phyloP scores from a whole-genome alignment of 1,140 invertebrate genomes.

The Nasonia giraulti region DNA sequence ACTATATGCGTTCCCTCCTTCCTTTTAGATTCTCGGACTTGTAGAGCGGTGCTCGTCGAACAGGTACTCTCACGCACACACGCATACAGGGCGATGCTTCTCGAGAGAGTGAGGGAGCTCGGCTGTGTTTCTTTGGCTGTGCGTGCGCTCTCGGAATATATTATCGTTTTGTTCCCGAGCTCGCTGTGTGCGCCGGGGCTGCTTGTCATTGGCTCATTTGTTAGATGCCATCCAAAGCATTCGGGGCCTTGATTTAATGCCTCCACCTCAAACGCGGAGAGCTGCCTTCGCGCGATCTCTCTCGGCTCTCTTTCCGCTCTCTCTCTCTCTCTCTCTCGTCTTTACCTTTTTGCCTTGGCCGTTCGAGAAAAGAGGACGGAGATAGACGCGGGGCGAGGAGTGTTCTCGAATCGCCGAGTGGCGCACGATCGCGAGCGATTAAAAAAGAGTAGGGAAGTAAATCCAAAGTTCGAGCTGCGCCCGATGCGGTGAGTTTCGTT shows the following conservation, averaged over 20 bases:
- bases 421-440: constrained; percentile 14
- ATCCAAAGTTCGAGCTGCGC: constrained; percentile 14
- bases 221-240: constrained; percentile 75
- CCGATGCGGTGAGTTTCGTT: neutral
- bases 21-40: constrained; percentile 17
- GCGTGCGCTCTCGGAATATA: constrained; percentile 68
- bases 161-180: constrained; percentile 73
- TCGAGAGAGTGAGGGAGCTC: neutral
- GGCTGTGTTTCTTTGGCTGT: constrained; percentile 53
- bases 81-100: neutral
- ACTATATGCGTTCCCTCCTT: neutral
- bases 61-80: neutral
- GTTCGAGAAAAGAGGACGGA: neutral
- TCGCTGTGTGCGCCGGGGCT: constrained; percentile 64
- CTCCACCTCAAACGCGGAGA: constrained; percentile 63
- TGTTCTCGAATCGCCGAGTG: neutral
- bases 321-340: constrained; percentile 28
- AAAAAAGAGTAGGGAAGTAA: constrained; percentile 11
- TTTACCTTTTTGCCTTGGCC: constrained; percentile 15
- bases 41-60: neutral
- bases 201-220: constrained; percentile 76
- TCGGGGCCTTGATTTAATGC: constrained; percentile 74
- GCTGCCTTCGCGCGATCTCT: constrained; percentile 56
- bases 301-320: constrained; percentile 14
- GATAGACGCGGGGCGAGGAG: neutral